phyloP scores from a whole-genome alignment of 2,797 vertebrate genomes.

The Pipistrellus pygmaeus region DNA sequence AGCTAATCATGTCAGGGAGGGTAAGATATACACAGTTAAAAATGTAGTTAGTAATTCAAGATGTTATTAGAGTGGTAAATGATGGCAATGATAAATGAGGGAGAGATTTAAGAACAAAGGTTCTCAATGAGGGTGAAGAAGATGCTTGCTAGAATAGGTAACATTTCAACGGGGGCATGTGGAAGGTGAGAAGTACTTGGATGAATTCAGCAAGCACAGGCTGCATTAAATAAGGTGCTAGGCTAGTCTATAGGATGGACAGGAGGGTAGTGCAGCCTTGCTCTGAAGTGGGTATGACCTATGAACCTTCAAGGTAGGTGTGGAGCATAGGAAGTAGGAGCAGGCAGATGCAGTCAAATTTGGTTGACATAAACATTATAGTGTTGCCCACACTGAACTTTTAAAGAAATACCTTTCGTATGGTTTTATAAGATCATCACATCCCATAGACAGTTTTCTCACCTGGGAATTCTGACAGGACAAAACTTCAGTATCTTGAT shows the following conservation, averaged over 20 bases:
- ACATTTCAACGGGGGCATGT: not conserved
- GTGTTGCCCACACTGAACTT: not conserved
- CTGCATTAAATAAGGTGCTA: not conserved
- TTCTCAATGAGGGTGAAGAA: not conserved
- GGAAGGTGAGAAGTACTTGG: not conserved
- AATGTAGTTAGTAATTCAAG: not conserved
- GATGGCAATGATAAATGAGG: not conserved
- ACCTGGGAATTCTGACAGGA: not conserved
- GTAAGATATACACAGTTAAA: not conserved
- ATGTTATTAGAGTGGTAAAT: not conserved
- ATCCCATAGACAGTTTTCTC: not conserved
- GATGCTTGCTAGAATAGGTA: not conserved
- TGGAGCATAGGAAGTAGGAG: not conserved
- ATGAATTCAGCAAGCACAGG: not conserved
- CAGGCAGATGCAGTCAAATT: not conserved
- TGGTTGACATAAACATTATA: not conserved
- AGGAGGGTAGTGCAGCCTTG: not conserved
- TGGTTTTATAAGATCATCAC: not conserved
- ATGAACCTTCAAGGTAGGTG: not conserved
- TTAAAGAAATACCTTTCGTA: not conserved
- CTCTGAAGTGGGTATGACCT: not conserved
- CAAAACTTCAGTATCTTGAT: conserved; percentile 28
- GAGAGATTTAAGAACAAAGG: not conserved
- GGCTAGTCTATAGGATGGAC: not conserved
- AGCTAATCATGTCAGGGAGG: not conserved